Percentiles rank a stretch among this genome's conserved stretches.
Evolutionary conservation across 2,888 invertebrate genomes (phyloP).

Genomic region (Calephelis perditalis): DNA sequence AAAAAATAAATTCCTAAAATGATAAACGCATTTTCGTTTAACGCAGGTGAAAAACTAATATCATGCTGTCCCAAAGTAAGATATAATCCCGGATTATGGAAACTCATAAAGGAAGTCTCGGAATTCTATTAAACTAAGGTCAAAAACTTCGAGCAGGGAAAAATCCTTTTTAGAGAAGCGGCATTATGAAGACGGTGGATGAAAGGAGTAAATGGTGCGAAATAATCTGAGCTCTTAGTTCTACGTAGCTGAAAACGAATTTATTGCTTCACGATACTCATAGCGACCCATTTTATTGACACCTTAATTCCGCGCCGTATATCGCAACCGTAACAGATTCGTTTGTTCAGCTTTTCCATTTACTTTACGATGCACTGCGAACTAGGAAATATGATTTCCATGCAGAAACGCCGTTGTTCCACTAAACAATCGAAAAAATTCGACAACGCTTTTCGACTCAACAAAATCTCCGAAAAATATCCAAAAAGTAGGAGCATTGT

Average conservation of each 20-base stretch:
- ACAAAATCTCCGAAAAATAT: conserved; percentile 40
- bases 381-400: conserved; percentile 26
- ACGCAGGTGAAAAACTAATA: too few relatives aligned
- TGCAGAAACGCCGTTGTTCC: conserved; percentile 4
- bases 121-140: conserved; percentile 54
- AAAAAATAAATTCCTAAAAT: too few relatives aligned
- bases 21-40: too few relatives aligned
- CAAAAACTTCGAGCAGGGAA: conserved; percentile 57
- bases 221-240: conserved; percentile 75
- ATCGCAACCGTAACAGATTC: conserved; percentile 22
- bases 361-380: conserved; percentile 19
- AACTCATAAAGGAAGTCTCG: conserved; percentile 31
- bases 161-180: conserved; percentile 60
- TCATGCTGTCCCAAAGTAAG: conserved; percentile 4
- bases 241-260: conserved; percentile 70
- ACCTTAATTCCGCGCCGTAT: conserved; percentile 48
- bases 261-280: conserved; percentile 66
- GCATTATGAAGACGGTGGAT: conserved; percentile 67
- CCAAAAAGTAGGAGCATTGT: conserved; percentile 49
- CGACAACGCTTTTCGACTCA: conserved; percentile 8
- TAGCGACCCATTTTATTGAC: conserved; percentile 58
- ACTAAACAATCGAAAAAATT: conserved; percentile 6
- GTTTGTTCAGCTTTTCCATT: conserved; percentile 26
- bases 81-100: conserved; percentile 13
- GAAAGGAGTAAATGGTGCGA: conserved; percentile 75